Percentiles rank a stretch among this genome's conserved stretches.
Evolutionary conservation across 35 echinoderm and acorn worm species (phyloP).

Genomic region (Hemicentrotus pulcherrimus): DNA sequence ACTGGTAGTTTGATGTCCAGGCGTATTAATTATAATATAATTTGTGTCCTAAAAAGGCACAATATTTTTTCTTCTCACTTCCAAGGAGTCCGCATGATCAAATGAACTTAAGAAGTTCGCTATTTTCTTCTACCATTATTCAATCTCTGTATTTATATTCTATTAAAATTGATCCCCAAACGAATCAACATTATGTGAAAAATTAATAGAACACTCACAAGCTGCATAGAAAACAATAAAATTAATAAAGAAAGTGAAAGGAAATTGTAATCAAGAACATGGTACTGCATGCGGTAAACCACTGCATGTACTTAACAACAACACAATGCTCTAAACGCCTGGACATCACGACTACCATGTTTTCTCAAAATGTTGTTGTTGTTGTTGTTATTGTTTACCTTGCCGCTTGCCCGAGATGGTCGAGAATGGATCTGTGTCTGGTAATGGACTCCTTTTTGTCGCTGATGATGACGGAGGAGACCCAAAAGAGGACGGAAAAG

Average conservation of each 20-base stretch:
- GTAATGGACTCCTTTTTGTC: slow-evolving; percentile 38
- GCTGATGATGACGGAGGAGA: slow-evolving; percentile 16
- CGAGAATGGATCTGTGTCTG: slow-evolving; percentile 11
- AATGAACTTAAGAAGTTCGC: too few species aligned
- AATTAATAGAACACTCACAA: too few species aligned
- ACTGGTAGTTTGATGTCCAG: neutral
- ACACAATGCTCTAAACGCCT: neutral
- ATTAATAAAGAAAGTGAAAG: neutral
- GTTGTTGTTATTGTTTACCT: neutral
- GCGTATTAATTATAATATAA: neutral
- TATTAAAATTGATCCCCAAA: too few species aligned
- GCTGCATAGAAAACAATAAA: too few species aligned
- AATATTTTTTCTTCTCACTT: too few species aligned
- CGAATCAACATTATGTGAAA: too few species aligned
- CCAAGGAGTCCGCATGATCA: too few species aligned
- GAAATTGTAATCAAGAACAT: neutral
- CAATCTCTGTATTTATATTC: neutral
- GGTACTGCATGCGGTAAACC: too few species aligned
- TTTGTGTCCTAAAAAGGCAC: neutral
- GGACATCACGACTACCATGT: neutral
- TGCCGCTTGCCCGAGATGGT: slow-evolving; percentile 1
- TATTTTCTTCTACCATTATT: neutral
- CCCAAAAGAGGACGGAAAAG: slow-evolving; percentile 6
- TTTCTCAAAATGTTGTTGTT: neutral
- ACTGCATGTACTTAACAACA: neutral